A percentile compares a stretch with the other conserved stretches of the same genome.
Evolutionary conservation across 2,888 invertebrate species (phyloP).

Genomic region (Melangyna quadrimaculata): DNA sequence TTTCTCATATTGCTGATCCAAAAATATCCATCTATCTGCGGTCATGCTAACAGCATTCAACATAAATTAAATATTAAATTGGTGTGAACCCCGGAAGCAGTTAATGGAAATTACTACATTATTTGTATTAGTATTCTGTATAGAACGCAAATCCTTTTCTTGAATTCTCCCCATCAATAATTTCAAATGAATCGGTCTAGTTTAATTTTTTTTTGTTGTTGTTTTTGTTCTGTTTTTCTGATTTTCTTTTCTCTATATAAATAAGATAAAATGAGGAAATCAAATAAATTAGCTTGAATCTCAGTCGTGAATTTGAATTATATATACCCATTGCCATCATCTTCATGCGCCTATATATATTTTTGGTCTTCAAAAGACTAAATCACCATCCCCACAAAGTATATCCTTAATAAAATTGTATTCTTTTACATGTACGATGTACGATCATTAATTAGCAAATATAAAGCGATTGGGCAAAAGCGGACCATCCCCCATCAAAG

Average conservation of each 20-base stretch:
- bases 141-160: conserved; percentile 42
- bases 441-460: conserved; percentile 34
- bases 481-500: not conserved
- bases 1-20: no score
- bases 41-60: not conserved
- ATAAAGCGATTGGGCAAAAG: not conserved
- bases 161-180: not conserved
- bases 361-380: no score
- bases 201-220: not conserved
- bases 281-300: conserved; percentile 33
- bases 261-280: not conserved
- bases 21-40: not conserved
- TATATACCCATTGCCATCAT: no score
- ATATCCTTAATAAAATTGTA: not conserved
- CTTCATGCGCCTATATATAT: no score
- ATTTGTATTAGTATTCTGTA: conserved; percentile 29
- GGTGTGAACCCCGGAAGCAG: conserved; percentile 55
- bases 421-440: not conserved
- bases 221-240: not conserved
- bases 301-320: conserved; percentile 14
- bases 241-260: not conserved
- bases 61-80: conserved; percentile 7
- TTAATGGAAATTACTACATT: conserved; percentile 50
- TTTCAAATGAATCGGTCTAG: not conserved
- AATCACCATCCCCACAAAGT: no score